Evolutionary conservation across 1,140 invertebrate species (phyloP).

Genomic region (Drosophila grimshawi): DNA sequence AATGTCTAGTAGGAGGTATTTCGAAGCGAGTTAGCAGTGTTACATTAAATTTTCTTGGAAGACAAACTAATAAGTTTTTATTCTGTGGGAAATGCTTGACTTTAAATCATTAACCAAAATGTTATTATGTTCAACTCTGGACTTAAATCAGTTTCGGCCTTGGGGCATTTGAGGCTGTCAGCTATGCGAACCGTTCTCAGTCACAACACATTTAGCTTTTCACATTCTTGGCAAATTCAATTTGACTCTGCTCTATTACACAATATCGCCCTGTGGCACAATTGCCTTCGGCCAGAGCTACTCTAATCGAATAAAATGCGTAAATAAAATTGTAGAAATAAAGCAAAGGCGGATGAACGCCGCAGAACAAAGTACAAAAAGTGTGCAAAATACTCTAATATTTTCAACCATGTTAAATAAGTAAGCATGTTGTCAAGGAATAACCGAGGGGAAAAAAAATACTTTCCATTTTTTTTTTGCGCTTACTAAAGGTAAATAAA

Average conservation of each 20-base stretch:
- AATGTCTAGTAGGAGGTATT: too few species aligned
- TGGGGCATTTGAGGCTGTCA: constrained; percentile 13
- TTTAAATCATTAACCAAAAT: constrained; percentile 15
- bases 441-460: constrained; percentile 26
- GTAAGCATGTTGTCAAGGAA: constrained; percentile 15
- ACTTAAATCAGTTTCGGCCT: constrained; percentile 4
- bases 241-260: constrained; percentile 67
- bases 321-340: constrained; percentile 66
- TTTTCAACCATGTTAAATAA: constrained; percentile 33
- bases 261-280: constrained; percentile 53
- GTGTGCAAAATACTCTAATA: constrained; percentile 47
- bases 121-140: constrained; percentile 4
- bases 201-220: constrained; percentile 37
- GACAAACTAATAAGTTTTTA: background rate
- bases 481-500: constrained; percentile 47
- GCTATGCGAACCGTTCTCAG: background rate
- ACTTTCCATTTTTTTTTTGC: constrained; percentile 46
- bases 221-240: constrained; percentile 67
- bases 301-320: constrained; percentile 74
- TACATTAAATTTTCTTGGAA: background rate
- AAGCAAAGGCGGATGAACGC: constrained; percentile 36
- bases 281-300: constrained; percentile 35
- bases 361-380: constrained; percentile 35
- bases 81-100: constrained; percentile 1
- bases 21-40: too few species aligned